Base-by-base conservation (phyloP, 2,113 vertebrate genomes). In the Rhinogobius similis region DNA sequence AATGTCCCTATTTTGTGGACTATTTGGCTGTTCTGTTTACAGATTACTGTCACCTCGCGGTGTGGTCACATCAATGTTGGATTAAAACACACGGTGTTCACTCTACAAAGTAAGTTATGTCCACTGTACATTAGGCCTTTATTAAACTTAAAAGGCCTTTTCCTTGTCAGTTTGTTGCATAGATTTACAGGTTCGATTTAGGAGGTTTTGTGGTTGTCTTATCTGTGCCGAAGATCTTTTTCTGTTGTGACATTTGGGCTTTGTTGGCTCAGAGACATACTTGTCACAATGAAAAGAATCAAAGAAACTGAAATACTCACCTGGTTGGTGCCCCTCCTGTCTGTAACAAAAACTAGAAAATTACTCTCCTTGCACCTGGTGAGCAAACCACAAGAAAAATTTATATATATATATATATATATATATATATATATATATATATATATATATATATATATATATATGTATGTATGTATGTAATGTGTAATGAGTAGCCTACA, bases 191-290 rank as follows among this genome's bases (percentile, higher is more conserved):
- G 32, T 53, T 48, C 52, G 64, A n/a, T 53, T 72, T 63, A 18
- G 23, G 53, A 41, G 43, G 46, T 48, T 48, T 67, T 41, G 62
- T 24, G 8, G 62, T 48, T 73, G 73, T 75, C 67, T 68, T 0
- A 23, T 13, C 39, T 11, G 20, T 5, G 52, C 41, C 48, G 18
- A 29, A 52, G 43, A 59, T 46, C 41, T 39, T 74, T 64, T 66
- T 77, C 36, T 82, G 41, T 87, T 73, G 8, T 86, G 67, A 78
- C 76, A 76, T 36, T 18, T 62, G 44, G 14, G 18, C 62, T 73
- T 53, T 81, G 79, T 83, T 77, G 65, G 75, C 70, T 83, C 76
- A 82, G 43, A 76, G 70, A 81, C 68, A 82, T 75, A 72, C 68
- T 61, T 79, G 73, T 73, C 72, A 73, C 53, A 58, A 72, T 6